Evolutionary conservation across 2,113 vertebrate genomes (phyloP).

Genomic region (Cyphomyrus discorhynchus): DNA sequence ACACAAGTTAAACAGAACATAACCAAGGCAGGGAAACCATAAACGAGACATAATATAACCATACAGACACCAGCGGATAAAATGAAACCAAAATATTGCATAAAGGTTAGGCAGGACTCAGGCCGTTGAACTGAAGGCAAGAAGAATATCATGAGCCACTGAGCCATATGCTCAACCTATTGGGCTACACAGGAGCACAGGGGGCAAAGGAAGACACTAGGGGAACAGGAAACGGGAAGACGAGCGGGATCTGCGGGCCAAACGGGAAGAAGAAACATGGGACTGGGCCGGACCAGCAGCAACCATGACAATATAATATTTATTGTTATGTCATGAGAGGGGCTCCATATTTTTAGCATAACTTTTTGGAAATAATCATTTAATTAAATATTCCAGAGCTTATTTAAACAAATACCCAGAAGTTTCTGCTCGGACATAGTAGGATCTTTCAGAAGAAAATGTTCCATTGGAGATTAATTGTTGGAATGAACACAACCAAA

Average conservation of each 20-base stretch:
- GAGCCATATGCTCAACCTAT: not conserved
- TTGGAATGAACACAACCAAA: not conserved
- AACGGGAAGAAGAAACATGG: not conserved
- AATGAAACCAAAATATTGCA: not conserved
- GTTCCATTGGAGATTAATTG: conserved; percentile 4
- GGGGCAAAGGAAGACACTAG: not conserved
- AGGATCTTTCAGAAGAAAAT: not conserved
- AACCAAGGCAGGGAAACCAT: not conserved
- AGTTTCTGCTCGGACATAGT: not conserved
- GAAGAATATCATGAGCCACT: not conserved
- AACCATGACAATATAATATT: not conserved
- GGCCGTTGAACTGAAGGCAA: not conserved
- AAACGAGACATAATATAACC: not conserved
- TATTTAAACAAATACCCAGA: not conserved
- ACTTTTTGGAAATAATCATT: not conserved
- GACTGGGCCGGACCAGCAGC: not conserved
- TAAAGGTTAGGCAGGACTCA: not conserved
- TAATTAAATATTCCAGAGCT: not conserved
- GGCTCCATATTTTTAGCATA: not conserved
- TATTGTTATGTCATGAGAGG: not conserved
- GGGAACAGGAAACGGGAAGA: not conserved
- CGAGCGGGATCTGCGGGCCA: not conserved
- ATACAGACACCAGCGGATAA: not conserved
- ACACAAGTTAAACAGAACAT: not conserved
- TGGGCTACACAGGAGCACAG: not conserved